Evolutionary conservation across 1,140 invertebrate genomes (phyloP), one percentile per base, ranked within the genome.

Genomic region (Apis florea): DNA sequence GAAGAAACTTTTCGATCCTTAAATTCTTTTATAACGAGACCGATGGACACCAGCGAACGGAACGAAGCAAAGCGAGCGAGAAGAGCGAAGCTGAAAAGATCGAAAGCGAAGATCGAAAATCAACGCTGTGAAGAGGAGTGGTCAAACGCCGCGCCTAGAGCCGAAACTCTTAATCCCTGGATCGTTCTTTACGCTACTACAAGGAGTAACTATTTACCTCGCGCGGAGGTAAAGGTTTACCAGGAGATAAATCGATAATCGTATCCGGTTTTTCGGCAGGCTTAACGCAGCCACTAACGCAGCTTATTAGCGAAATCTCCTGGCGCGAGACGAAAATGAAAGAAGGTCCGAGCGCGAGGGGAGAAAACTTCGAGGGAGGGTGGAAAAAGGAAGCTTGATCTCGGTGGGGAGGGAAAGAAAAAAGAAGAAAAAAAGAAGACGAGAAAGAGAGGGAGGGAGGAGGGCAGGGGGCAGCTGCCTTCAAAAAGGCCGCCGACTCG

Each of bases 251-350:
- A 92, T 91, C 89, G 88, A 89, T 91, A 92, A 92, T 92, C 88
- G 83, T 75, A 83, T 76, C 76, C 51, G 70, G 79, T 79, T 83
- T 68, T 81, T 66, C 72, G 59, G 59, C 31, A 4, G 19, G 61
- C 64, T 76, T 59, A 58, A 21, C 61, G 47, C 76, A 66, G 58
- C 71, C 67, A 63, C 85, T 63, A n/a, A n/a, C n/a, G 84, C 79
- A 24, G 85, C 90, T 92, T 92, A 91, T 92, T 92, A 91, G 92
- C 84, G 72, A 90, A 90, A 90, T 90, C 88, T 81, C 88, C 83
- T 53, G 75, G 84, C 72, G 88, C 74, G 86, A 89, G 85, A 49
- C 26, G 17, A 51, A 17, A 11, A 75, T 58, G 72, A 68, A 51
- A 58, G 66, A 64, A 1, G 19, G 9, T 47, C 19, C 31, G 53